A percentile compares a stretch with the other conserved stretches of the same genome.
These are phyloP conservation scores for Linnaemya vulpina DNA, from an alignment of 2,888 invertebrate genomes.

Conservation along the genomic window DNA sequence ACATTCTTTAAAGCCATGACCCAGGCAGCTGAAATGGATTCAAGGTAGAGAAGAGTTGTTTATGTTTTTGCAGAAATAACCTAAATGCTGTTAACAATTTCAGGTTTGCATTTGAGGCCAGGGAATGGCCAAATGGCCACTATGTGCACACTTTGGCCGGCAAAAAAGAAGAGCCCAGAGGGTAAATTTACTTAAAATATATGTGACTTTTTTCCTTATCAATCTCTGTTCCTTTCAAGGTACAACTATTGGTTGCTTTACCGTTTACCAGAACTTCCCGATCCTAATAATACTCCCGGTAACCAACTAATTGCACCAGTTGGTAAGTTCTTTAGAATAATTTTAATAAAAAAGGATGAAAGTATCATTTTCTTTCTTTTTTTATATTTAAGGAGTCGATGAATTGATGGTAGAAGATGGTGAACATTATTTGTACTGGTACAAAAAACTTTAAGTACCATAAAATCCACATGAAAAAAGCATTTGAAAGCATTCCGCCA, in stretches of 20 bases:
- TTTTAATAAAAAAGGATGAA: not conserved
- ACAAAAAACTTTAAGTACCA: conserved; percentile 91
- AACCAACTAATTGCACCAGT: conserved; percentile 94
- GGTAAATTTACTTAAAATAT: conserved; percentile 74
- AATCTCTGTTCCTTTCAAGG: conserved; percentile 80
- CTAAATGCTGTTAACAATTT: conserved; percentile 14
- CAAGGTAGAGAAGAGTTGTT: conserved; percentile 79
- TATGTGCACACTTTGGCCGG: conserved; percentile 92
- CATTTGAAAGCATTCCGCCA: conserved; percentile 46
- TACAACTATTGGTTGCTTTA: conserved; percentile 96
- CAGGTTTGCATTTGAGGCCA: conserved; percentile 89
- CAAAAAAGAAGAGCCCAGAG: conserved; percentile 83
- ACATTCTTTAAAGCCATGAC: conserved; percentile 91
- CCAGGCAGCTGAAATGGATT: conserved; percentile 91
- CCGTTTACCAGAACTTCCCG: conserved; percentile 90
- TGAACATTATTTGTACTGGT: conserved; percentile 95
- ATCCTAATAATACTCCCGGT: conserved; percentile 91
- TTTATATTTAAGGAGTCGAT: conserved; percentile 87
- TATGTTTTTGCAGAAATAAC: not conserved
- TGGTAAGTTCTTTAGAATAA: conserved; percentile 84
- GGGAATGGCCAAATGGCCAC: conserved; percentile 96
- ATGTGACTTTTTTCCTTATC: not conserved
- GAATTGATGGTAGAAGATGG: conserved; percentile 93
- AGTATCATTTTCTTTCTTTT: conserved; percentile 2
- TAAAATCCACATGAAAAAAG: conserved; percentile 12